Evolutionary conservation across 53 echinoderm and acorn worm species (phyloP), one percentile per base, ranked within the genome.

Genomic region (Temnopleurus reevesii): DNA sequence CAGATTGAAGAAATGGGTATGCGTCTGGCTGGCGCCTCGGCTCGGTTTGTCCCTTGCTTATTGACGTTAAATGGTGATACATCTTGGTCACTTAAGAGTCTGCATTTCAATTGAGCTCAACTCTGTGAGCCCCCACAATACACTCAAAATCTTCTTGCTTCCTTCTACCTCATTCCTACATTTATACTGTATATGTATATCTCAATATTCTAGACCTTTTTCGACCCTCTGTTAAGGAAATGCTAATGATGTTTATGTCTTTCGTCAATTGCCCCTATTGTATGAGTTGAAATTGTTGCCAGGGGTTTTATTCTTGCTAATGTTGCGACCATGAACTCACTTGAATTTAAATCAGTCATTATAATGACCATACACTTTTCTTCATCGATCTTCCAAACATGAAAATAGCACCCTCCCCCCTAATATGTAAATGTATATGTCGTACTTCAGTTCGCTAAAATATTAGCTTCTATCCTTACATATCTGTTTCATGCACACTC

Each of bases 11-110:
- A 83, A 83, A 83, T 83, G 83, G 28, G 54, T 0, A 35, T 55
- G 83, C 83, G 83, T 53, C 83, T 83, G 83, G 26, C 57, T 83
- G 83, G 83, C 83, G 83, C 83, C 83, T 51, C 83, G 35, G 83
- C 57, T 36, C 23, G 55, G 83, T 83, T 83, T 55, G 79, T 79
- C 27, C 49, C 79, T 27, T 15, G 51, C 79, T 46, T 79, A 79
- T 79, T 49, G 49, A 79, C 79, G 49, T 79, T 79, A 79, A 79
- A 79, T 49, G 79, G 28, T 49, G 49, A 79, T 79, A 47, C 27
- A 79, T 79, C 79, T 26, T 79, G 79, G 49, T 46, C 49, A 25
- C 49, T 46, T 49, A n/a, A 30, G 41, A 47, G 49, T 49, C 46
- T 79, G 79, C 15, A 79, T 79, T 79, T 79, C 79, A 79, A 79